Percentiles rank a stretch among this genome's conserved stretches.
Evolutionary conservation across 2,888 invertebrate species (phyloP).

Genomic region (Hyposoter dolosus): DNA sequence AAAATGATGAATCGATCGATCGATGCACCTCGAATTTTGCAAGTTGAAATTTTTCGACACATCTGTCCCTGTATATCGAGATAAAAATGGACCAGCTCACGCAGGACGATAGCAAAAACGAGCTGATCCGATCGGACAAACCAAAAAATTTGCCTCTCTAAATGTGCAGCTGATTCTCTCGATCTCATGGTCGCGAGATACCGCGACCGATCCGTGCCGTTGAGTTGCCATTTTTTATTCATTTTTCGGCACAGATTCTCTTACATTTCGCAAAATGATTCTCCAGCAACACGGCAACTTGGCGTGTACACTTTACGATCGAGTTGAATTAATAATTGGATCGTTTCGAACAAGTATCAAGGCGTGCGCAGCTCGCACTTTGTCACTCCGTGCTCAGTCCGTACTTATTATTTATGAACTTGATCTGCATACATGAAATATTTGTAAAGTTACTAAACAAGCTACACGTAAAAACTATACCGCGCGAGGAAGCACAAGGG

Average conservation of each 20-base stretch:
- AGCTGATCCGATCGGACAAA: too few species aligned
- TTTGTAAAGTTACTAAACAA: background rate
- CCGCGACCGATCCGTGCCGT: too few species aligned
- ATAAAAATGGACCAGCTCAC: too few species aligned
- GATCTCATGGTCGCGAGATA: too few species aligned
- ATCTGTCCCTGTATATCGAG: too few species aligned
- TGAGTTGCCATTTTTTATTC: too few species aligned
- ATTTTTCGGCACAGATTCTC: background rate
- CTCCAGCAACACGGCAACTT: conserved; percentile 29
- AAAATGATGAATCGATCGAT: too few species aligned
- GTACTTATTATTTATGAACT: conserved; percentile 4
- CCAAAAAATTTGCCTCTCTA: too few species aligned
- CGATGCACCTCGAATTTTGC: too few species aligned
- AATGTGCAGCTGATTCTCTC: too few species aligned
- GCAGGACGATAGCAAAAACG: too few species aligned
- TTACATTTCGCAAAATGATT: background rate
- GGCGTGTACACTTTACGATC: conserved; percentile 75
- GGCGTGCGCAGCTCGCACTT: conserved; percentile 54
- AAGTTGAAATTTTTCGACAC: too few species aligned
- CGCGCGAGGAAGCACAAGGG: background rate
- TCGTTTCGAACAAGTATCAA: conserved; percentile 70
- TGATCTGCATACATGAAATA: background rate
- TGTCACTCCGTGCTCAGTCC: background rate
- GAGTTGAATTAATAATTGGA: conserved; percentile 80
- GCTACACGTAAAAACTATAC: background rate